These are phyloP conservation scores for Eristalis arbustorum DNA, from an alignment of 2,888 invertebrate genomes.

Conservation along the genomic window DNA sequence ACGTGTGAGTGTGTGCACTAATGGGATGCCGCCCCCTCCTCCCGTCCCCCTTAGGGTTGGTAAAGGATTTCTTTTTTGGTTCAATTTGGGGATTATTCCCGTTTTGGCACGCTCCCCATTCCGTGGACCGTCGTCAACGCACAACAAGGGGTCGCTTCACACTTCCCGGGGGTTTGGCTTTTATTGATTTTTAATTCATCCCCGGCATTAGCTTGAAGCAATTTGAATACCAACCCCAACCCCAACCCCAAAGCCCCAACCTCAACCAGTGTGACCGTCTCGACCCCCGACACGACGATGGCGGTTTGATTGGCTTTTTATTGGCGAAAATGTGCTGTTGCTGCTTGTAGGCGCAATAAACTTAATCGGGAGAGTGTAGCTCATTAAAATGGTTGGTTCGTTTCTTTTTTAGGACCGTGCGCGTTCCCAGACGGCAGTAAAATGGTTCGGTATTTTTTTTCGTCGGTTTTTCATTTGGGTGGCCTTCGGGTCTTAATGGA, in stretches of 20 bases:
- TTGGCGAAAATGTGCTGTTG: slow-evolving; percentile 30
- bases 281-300: not conserved
- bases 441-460: not conserved
- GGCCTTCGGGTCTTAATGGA: slow-evolving; percentile 2
- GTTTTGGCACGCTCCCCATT: not conserved
- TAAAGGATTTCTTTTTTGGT: not conserved
- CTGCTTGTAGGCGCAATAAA: slow-evolving; percentile 1
- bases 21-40: not conserved
- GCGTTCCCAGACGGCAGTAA: slow-evolving; percentile 4
- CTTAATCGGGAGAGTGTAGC: slow-evolving; percentile 24
- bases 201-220: not conserved
- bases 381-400: slow-evolving; percentile 25
- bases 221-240: not conserved
- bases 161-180: not conserved
- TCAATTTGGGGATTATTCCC: not conserved
- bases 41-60: not conserved
- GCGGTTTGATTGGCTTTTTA: slow-evolving; percentile 42
- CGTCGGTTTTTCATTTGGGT: too few species aligned
- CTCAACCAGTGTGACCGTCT: not conserved
- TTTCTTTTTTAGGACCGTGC: not conserved
- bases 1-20: not conserved
- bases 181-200: slow-evolving; percentile 47
- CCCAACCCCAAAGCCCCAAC: too few species aligned
- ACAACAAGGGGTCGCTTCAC: not conserved
- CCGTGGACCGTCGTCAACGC: not conserved